These are phyloP conservation scores for Copidosoma aretas DNA, from an alignment of 2,888 invertebrate species.

Conservation along the genomic window DNA sequence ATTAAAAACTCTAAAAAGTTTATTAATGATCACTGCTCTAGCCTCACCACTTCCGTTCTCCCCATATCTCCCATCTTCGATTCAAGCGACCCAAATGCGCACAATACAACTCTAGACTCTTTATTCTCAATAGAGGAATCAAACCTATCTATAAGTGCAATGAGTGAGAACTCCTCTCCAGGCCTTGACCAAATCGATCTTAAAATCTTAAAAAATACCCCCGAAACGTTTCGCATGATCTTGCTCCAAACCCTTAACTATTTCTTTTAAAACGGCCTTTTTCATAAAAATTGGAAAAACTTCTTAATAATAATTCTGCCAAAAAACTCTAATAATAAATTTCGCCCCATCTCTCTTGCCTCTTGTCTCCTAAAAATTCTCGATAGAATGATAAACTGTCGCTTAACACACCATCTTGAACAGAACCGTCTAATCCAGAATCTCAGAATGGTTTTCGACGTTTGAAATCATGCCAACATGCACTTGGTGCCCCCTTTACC, in stretches of 20 bases:
- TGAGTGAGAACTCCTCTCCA: background rate
- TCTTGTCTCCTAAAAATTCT: slow-evolving; percentile 3
- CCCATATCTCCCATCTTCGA: background rate
- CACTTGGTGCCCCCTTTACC: background rate
- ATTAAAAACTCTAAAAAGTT: slow-evolving; percentile 1
- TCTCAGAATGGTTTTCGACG: slow-evolving; percentile 15
- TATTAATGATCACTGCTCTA: background rate
- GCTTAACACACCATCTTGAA: slow-evolving; percentile 1
- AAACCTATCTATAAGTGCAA: background rate
- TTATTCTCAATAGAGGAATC: background rate
- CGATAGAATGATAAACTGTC: slow-evolving; percentile 4
- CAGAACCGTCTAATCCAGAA: background rate
- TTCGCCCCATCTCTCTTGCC: slow-evolving; percentile 15
- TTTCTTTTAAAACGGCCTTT: background rate
- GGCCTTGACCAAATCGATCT: slow-evolving; percentile 18
- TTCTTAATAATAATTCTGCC: slow-evolving; percentile 8
- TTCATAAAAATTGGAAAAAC: slow-evolving; percentile 13
- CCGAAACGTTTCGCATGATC: background rate
- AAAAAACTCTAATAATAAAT: slow-evolving; percentile 9
- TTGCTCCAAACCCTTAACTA: background rate
- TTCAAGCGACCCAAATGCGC: background rate
- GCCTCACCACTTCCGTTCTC: background rate
- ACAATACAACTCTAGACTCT: background rate
- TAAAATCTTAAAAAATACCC: slow-evolving; percentile 6
- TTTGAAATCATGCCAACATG: too few relatives aligned